Evolutionary conservation across 2,888 invertebrate genomes (phyloP).

Genomic region (Actias luna): DNA sequence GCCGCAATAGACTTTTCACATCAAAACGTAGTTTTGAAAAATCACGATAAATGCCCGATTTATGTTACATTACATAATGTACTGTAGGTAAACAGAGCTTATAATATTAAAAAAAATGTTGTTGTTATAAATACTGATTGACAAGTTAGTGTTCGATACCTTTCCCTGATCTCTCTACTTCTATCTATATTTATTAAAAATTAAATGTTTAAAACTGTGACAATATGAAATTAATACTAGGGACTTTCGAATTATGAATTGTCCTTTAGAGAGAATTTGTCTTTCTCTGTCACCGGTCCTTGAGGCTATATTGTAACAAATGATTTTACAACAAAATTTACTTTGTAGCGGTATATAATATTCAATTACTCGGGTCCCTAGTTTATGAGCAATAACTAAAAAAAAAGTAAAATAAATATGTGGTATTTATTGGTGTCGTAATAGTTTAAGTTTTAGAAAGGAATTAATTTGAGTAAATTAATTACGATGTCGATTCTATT

Average conservation of each 20-base stretch:
- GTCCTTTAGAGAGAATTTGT: too few relatives aligned
- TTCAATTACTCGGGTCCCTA: too few relatives aligned
- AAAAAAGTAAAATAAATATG: background rate
- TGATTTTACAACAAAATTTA: too few relatives aligned
- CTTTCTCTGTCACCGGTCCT: too few relatives aligned
- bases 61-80: background rate
- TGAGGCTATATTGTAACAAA: too few relatives aligned
- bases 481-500: background rate
- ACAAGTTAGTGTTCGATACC: slow-evolving; percentile 7
- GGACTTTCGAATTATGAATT: too few relatives aligned
- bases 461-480: background rate
- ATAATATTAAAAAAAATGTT: slow-evolving; percentile 14
- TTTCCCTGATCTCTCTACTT: slow-evolving; percentile 11
- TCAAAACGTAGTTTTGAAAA: background rate
- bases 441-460: background rate
- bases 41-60: background rate
- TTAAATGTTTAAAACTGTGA: background rate
- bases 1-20: too few relatives aligned
- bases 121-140: slow-evolving; percentile 8
- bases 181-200: slow-evolving; percentile 11
- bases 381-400: background rate
- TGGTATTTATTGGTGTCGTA: background rate
- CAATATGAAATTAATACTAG: background rate
- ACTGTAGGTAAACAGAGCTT: slow-evolving; percentile 16
- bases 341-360: too few relatives aligned